Evolutionary conservation across 2,113 vertebrate genomes (phyloP), one percentile per base, ranked within the genome.

Genomic region (Misgurnus mizolepis): DNA sequence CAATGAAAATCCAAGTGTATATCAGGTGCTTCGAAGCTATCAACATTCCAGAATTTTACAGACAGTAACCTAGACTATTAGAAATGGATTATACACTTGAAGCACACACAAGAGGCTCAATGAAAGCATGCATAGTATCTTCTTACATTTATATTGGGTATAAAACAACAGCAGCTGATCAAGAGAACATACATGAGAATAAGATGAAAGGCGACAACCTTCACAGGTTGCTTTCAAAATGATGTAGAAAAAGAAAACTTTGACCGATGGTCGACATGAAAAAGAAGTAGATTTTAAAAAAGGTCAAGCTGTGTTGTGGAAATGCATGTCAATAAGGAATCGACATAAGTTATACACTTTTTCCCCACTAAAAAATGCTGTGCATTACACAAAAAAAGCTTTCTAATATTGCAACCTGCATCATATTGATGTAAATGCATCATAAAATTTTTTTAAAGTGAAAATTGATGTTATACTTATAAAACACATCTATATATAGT

Each of bases 281-380:
- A 49, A 65, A 39, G 7, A 50, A 60, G 17, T 27, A 62, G 43
- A 9, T 53, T 43, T 76, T 45, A 76, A 27, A 17, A 76, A 76
- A 65, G 74, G 60, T 76, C 74, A 65, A 50, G 45, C 11, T 50
- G 27, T 10, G 45, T 18, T 65, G 73, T 47, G 18, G 18, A 76
- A 65, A 50, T 39, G 6, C 10, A 39, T 41, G 15, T 53, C 27
- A 40, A 76, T 53, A 49, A 14, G 6, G 6, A 43, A 62, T 75
- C 3, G 12, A 34, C n/a, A 60, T 15, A 8, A 67, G 53, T 56
- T 64, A 53, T 8, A 81, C 22, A 62, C 9, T 7, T 50, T 67
- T 17, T 43, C 40, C 4, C 61, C 17, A 58, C 34, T 6, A 14
- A 5, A 53, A 53, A 53, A 53, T 4, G 4, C 50, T 15, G 14